Evolutionary conservation across 2,113 vertebrate genomes (phyloP).

Genomic region (Pterophyllum scalare): DNA sequence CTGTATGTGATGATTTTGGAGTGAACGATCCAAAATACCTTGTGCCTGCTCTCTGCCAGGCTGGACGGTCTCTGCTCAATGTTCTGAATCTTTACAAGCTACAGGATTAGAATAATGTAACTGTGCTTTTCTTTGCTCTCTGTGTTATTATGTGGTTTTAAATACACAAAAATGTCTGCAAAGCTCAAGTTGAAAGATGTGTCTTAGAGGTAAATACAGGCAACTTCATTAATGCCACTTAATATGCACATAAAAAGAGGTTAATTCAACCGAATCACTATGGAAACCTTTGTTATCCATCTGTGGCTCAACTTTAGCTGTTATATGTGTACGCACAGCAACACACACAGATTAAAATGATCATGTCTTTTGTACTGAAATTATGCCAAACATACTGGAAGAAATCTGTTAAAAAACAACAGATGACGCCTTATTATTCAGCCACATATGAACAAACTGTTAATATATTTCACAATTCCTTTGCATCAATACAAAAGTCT

Average conservation of each 20-base stretch:
- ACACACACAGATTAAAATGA: background rate
- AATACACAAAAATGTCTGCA: background rate
- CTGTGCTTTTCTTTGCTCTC: background rate
- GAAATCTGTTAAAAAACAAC: no score
- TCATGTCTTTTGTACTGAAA: background rate
- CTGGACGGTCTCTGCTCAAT: background rate
- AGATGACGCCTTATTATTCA: no score
- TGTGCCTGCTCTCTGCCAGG: no score
- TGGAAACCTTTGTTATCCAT: constrained; percentile 22
- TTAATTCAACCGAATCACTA: constrained; percentile 19
- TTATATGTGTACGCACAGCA: background rate
- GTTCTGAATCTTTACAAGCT: background rate
- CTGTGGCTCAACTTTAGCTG: background rate
- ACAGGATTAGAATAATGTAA: background rate
- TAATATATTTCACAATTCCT: no score
- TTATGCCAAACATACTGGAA: no score
- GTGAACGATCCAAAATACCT: background rate
- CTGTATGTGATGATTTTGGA: background rate
- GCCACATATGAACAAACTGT: no score
- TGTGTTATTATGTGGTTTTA: background rate
- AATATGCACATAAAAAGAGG: constrained; percentile 45
- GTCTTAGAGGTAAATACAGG: constrained; percentile 30
- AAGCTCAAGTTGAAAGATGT: background rate
- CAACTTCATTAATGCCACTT: constrained; percentile 34
- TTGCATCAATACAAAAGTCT: no score